Conservation (phyloP, 2,113 vertebrate species). For the Thamnaconus septentrionalis region DNA sequence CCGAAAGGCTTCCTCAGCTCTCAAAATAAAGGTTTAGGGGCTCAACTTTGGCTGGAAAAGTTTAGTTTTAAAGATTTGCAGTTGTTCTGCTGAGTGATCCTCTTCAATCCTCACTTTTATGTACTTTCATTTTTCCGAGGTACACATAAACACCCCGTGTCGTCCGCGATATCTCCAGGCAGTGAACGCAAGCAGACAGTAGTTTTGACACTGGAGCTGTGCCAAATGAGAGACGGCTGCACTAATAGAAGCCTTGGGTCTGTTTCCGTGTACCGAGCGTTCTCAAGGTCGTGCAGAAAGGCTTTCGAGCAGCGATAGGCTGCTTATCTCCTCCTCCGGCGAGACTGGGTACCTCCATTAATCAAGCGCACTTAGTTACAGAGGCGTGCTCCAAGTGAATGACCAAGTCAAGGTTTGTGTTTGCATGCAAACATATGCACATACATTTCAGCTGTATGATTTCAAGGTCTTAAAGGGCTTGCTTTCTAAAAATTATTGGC, state of each 20-base stretch:
- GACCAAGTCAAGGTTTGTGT: conserved; percentile 56
- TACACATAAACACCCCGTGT: conserved; percentile 22
- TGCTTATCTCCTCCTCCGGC: conserved; percentile 68
- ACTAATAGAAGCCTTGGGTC: conserved; percentile 64
- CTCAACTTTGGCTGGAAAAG: too few species aligned
- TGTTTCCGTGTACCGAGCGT: conserved; percentile 59
- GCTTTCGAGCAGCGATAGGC: conserved; percentile 47
- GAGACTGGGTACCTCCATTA: conserved; percentile 64
- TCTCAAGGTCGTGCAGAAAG: conserved; percentile 68
- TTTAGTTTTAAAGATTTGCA: too few species aligned
- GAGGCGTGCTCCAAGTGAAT: conserved; percentile 29
- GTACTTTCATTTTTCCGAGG: not conserved
- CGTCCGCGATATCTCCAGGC: conserved; percentile 19
- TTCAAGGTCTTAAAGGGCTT: conserved; percentile 50
- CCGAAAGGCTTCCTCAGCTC: too few species aligned
- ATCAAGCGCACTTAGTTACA: conserved; percentile 68
- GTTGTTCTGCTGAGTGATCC: too few species aligned
- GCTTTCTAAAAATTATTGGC: conserved; percentile 9
- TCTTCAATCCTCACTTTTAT: too few species aligned
- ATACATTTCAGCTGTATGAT: conserved; percentile 52
- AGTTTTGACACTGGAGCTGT: conserved; percentile 51
- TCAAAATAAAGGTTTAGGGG: too few species aligned
- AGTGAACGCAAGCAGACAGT: conserved; percentile 37
- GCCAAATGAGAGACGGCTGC: conserved; percentile 55
- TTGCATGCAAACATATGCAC: conserved; percentile 68